Conservation (phyloP, 2,113 vertebrate genomes). For the Hydrochoerus hydrochaeris region DNA sequence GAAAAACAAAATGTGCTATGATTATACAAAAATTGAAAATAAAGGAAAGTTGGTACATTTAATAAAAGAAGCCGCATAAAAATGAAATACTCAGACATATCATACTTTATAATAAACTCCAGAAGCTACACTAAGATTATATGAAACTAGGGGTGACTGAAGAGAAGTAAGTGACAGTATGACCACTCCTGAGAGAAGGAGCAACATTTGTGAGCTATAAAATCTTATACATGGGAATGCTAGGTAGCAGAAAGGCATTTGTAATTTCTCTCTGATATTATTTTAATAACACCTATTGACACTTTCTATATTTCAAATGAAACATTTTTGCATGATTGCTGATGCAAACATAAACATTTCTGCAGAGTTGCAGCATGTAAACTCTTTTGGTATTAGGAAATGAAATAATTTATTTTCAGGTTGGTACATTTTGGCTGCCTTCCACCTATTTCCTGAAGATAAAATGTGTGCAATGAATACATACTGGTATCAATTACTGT, state of each 20-base stretch:
- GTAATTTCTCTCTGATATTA: not conserved
- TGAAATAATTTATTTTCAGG: constrained; percentile 41
- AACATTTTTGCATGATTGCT: not conserved
- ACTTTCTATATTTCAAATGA: constrained; percentile 21
- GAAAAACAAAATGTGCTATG: not conserved
- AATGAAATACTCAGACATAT: not conserved
- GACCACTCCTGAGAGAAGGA: not conserved
- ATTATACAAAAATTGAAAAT: not conserved
- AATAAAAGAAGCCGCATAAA: not conserved
- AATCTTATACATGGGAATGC: not conserved
- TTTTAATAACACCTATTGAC: not conserved
- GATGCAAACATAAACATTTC: not conserved
- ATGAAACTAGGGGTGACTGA: not conserved
- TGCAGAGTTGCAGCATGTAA: not conserved
- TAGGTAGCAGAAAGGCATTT: not conserved
- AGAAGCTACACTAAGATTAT: no score
- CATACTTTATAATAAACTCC: not conserved
- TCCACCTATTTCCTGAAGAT: constrained; percentile 51
- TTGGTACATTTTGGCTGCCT: constrained; percentile 18
- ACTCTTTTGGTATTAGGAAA: not conserved
- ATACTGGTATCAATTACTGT: not conserved
- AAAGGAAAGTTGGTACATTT: not conserved
- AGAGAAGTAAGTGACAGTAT: not conserved
- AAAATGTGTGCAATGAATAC: not conserved
- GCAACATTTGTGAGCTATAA: not conserved